These are phyloP conservation scores for Noctua fimbriata DNA, from an alignment of 2,888 invertebrate species.

Conservation along the genomic window DNA sequence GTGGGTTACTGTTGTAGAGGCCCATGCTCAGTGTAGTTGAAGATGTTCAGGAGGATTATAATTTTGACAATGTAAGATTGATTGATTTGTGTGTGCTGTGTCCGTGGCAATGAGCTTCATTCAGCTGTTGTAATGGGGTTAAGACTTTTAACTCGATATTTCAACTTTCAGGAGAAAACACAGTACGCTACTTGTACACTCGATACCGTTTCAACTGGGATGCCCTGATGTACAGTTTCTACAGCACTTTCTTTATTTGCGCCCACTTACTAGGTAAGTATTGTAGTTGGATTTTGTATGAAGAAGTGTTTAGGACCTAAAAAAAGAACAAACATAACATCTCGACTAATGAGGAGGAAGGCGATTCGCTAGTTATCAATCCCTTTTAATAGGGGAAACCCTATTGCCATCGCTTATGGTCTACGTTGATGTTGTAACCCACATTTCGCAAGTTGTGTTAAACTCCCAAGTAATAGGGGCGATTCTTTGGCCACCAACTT, in stretches of 20 bases:
- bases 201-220: conserved; percentile 89
- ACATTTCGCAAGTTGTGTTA: neutral
- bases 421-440: neutral
- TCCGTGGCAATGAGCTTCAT: neutral
- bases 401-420: neutral
- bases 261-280: conserved; percentile 82
- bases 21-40: neutral
- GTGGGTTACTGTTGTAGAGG: neutral
- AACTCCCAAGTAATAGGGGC: neutral
- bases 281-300: neutral
- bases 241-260: conserved; percentile 83
- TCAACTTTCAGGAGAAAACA: conserved; percentile 83
- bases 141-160: neutral
- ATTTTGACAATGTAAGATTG: neutral
- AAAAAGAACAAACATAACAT: neutral
- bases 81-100: neutral
- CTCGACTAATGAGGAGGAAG: neutral
- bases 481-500: neutral
- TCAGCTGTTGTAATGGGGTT: neutral
- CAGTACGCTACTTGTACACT: conserved; percentile 85
- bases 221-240: conserved; percentile 86
- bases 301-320: neutral
- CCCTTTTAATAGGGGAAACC: neutral
- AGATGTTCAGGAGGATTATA: neutral
- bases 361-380: neutral